Conservation (phyloP, 2,797 vertebrate genomes). For the Gephyroberyx darwinii region DNA sequence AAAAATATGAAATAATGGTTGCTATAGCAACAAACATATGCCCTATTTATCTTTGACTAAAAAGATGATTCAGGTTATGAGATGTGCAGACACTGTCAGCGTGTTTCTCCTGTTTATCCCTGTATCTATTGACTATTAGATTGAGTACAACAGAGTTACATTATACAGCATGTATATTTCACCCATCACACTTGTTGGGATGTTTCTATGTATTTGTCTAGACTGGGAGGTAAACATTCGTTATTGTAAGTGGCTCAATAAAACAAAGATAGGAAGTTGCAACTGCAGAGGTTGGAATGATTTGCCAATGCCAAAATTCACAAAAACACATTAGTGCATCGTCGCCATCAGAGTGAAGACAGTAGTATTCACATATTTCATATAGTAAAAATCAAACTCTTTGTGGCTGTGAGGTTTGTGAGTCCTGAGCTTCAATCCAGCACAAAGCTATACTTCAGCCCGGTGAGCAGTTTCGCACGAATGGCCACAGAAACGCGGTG, state of each 20-base stretch:
- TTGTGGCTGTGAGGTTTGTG: constrained; percentile 8
- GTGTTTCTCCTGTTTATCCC: constrained; percentile 32
- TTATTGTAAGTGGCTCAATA: constrained; percentile 1
- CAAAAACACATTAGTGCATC: neutral
- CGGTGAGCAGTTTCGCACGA: constrained; percentile 66
- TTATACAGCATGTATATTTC: constrained; percentile 3
- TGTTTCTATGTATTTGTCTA: neutral
- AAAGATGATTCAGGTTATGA: constrained; percentile 37
- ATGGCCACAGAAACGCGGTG: constrained; percentile 64
- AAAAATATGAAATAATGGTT: constrained; percentile 25
- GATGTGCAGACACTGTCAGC: constrained; percentile 17
- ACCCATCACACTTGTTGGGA: constrained; percentile 45
- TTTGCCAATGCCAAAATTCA: neutral
- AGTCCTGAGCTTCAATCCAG: constrained; percentile 39
- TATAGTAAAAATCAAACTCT: neutral
- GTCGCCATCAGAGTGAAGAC: neutral
- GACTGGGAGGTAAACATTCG: no score
- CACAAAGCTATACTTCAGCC: constrained; percentile 66
- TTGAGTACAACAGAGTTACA: constrained; percentile 31
- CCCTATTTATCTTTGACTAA: constrained; percentile 35
- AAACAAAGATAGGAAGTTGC: constrained; percentile 7
- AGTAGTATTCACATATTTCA: neutral
- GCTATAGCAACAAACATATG: constrained; percentile 55
- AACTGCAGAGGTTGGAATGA: constrained; percentile 14
- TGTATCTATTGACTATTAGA: constrained; percentile 20